phyloP scores from a whole-genome alignment of 2,888 invertebrate genomes.

The Mesochorus sp. region DNA sequence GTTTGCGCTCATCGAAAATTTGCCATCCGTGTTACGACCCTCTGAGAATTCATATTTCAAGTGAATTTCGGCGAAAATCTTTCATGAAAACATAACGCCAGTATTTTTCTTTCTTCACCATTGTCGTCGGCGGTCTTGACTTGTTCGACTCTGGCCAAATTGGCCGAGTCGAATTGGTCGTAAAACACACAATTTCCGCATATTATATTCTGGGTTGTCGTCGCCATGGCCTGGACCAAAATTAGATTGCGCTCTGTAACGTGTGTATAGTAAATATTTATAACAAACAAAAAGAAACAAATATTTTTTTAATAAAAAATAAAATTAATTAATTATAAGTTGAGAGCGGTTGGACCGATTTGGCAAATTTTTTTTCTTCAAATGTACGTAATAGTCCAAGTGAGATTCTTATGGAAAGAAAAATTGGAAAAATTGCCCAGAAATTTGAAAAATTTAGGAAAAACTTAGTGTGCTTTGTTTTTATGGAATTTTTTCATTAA shows the following conservation, averaged over 20 bases:
- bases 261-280: not conserved
- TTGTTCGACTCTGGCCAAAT: constrained; percentile 91
- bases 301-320: not conserved
- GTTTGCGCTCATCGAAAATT: constrained; percentile 41
- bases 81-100: not conserved
- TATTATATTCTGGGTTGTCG: constrained; percentile 83
- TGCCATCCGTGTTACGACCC: constrained; percentile 58
- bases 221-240: constrained; percentile 73
- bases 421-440: no score
- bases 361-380: no score
- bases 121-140: constrained; percentile 81
- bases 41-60: no score
- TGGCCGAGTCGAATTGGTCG: constrained; percentile 95
- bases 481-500: no score
- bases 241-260: constrained; percentile 77
- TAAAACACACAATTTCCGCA: constrained; percentile 91
- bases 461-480: no score
- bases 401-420: no score
- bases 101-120: constrained; percentile 70
- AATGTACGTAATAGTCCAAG: no score
- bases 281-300: not conserved
- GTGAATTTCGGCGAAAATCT: constrained; percentile 6
- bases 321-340: not conserved
- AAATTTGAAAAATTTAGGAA: no score
- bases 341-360: no score